Conservation (phyloP, 2,113 vertebrate genomes). For the Sporophila hypoxantha region DNA sequence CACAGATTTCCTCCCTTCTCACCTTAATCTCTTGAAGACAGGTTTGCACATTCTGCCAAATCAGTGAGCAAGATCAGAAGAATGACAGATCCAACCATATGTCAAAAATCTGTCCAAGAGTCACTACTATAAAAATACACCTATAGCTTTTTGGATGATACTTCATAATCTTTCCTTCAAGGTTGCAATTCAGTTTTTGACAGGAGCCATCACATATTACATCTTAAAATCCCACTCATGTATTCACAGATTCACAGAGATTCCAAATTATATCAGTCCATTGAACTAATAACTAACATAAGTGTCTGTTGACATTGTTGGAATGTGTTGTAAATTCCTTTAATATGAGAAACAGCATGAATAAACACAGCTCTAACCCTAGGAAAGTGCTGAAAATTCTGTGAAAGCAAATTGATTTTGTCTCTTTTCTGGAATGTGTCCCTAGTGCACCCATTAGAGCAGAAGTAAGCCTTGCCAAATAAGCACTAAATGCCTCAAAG, state of each 20-base stretch:
- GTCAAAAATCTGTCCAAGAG: background rate
- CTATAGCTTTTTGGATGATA: background rate
- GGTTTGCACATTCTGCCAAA: background rate
- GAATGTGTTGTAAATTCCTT: background rate
- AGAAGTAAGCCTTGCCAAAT: background rate
- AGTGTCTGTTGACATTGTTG: background rate
- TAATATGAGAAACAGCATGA: background rate
- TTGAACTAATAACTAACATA: background rate
- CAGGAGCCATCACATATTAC: background rate
- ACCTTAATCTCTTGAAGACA: background rate
- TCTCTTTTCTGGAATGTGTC: background rate
- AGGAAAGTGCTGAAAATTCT: slow-evolving; percentile 10
- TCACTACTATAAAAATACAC: background rate
- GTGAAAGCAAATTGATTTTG: slow-evolving; percentile 27
- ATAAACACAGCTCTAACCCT: background rate
- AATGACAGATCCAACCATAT: background rate
- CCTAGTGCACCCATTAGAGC: background rate
- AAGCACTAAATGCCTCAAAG: background rate
- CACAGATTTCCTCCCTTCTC: background rate
- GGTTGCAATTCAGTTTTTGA: background rate
- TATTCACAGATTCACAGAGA: background rate
- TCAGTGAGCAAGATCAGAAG: background rate
- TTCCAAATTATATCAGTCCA: background rate
- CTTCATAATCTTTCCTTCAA: background rate
- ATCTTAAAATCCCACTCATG: background rate